Conservation (phyloP, 2,888 invertebrate genomes). For the Anthophora plumipes region DNA sequence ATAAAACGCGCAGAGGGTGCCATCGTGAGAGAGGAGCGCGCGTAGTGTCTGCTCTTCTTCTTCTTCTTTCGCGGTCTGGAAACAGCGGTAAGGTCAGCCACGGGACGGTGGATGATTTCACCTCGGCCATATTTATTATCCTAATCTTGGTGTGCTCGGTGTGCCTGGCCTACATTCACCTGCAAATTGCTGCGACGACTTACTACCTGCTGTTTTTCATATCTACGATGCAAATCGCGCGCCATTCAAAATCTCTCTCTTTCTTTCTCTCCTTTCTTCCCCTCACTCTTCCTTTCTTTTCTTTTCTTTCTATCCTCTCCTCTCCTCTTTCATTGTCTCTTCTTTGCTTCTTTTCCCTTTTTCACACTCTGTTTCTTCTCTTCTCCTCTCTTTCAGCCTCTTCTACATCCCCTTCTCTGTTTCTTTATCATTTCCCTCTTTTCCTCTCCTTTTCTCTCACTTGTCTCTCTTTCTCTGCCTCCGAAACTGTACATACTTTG, state of each 20-base stretch:
- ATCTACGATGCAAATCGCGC: slow-evolving; percentile 49
- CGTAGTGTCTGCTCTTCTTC: background rate
- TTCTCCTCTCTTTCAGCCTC: no score
- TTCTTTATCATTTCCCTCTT: no score
- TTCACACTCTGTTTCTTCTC: no score
- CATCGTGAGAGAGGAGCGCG: slow-evolving; percentile 46
- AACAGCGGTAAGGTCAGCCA: slow-evolving; percentile 68
- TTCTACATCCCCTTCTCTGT: no score
- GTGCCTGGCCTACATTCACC: slow-evolving; percentile 66
- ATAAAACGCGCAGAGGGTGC: slow-evolving; percentile 70
- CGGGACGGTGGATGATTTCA: slow-evolving; percentile 73
- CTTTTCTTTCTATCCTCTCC: no score
- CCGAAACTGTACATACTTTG: no score
- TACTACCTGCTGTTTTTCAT: slow-evolving; percentile 61
- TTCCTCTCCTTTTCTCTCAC: background rate
- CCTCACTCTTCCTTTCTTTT: no score
- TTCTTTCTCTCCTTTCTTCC: no score
- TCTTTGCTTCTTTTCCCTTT: no score
- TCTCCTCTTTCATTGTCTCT: background rate
- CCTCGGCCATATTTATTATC: slow-evolving; percentile 73
- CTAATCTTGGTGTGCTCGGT: slow-evolving; percentile 63
- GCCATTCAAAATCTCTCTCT: slow-evolving; percentile 16
- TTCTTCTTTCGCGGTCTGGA: slow-evolving; percentile 54
- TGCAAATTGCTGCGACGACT: slow-evolving; percentile 60
- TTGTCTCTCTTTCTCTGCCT: background rate